Conservation (phyloP, 2,797 vertebrate genomes). For the Sphenodon punctatus region DNA sequence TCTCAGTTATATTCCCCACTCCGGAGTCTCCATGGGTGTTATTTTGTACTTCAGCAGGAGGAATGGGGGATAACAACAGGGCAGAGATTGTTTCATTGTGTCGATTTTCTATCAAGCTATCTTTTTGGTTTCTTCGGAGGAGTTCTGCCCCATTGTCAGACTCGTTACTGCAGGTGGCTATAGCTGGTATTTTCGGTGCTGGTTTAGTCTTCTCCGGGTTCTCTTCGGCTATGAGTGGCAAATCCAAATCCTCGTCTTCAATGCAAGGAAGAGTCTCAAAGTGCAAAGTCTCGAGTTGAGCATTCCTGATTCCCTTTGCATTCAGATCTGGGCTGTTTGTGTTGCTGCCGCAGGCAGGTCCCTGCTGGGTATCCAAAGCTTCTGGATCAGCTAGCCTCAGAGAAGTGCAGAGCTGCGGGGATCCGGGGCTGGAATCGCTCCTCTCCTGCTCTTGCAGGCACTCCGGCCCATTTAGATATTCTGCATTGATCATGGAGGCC, state of each 20-base stretch:
- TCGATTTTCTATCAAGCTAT: slow-evolving; percentile 59
- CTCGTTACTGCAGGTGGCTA: slow-evolving; percentile 57
- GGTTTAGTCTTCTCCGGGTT: slow-evolving; percentile 60
- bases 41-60: slow-evolving; percentile 59
- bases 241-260: slow-evolving; percentile 67
- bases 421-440: slow-evolving; percentile 64
- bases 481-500: slow-evolving; percentile 88
- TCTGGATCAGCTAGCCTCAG: slow-evolving; percentile 52
- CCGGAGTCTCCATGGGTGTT: neutral
- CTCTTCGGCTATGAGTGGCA: slow-evolving; percentile 63
- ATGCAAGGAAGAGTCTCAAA: slow-evolving; percentile 64
- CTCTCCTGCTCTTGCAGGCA: slow-evolving; percentile 69
- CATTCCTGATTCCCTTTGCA: too few species aligned
- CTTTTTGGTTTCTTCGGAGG: slow-evolving; percentile 43
- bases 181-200: slow-evolving; percentile 45
- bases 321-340: too few species aligned
- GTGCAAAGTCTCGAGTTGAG: slow-evolving; percentile 65
- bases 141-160: slow-evolving; percentile 60
- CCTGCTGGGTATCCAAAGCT: slow-evolving; percentile 55
- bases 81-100: slow-evolving; percentile 53
- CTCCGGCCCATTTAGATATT: slow-evolving; percentile 75
- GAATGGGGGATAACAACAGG: slow-evolving; percentile 60
- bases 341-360: slow-evolving; percentile 58
- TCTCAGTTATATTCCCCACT: slow-evolving; percentile 58
- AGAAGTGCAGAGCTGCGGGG: slow-evolving; percentile 60